Evolutionary conservation across 2,797 vertebrate species (phyloP).

Genomic region (Macroramphosus scolopax): DNA sequence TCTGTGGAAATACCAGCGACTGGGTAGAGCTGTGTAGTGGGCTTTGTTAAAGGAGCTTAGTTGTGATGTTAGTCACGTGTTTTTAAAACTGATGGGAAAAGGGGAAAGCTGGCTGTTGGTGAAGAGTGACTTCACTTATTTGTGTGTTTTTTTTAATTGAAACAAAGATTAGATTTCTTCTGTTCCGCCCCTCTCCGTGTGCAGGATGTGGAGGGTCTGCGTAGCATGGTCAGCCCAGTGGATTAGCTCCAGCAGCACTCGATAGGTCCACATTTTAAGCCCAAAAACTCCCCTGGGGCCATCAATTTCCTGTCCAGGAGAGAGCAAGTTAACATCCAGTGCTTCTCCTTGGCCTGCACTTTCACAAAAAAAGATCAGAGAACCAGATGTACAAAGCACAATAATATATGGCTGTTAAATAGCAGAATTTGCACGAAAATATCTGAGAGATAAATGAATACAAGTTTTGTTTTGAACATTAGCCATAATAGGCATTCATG

Average conservation of each 20-base stretch:
- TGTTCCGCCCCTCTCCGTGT: slow-evolving; percentile 56
- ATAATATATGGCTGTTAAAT: too few relatives aligned
- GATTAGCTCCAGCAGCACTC: slow-evolving; percentile 75
- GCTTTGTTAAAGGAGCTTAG: slow-evolving; percentile 58
- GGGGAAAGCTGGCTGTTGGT: slow-evolving; percentile 56
- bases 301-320: slow-evolving; percentile 67
- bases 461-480: too few relatives aligned
- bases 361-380: too few relatives aligned
- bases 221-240: slow-evolving; percentile 77
- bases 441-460: too few relatives aligned
- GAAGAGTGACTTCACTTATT: slow-evolving; percentile 39
- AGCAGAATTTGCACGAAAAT: too few relatives aligned
- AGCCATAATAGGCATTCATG: too few relatives aligned
- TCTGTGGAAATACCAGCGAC: slow-evolving; percentile 62
- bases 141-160: background rate
- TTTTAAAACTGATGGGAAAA: slow-evolving; percentile 25
- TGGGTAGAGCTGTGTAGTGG: slow-evolving; percentile 42
- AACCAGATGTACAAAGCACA: too few relatives aligned
- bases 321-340: slow-evolving; percentile 2
- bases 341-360: too few relatives aligned
- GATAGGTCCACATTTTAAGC: slow-evolving; percentile 77
- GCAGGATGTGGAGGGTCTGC: slow-evolving; percentile 69
- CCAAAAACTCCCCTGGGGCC: slow-evolving; percentile 64
- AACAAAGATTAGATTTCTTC: slow-evolving; percentile 51
- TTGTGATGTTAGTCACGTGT: slow-evolving; percentile 32